Evolutionary conservation across 2,797 vertebrate species (phyloP).

Genomic region (Fringilla coelebs): DNA sequence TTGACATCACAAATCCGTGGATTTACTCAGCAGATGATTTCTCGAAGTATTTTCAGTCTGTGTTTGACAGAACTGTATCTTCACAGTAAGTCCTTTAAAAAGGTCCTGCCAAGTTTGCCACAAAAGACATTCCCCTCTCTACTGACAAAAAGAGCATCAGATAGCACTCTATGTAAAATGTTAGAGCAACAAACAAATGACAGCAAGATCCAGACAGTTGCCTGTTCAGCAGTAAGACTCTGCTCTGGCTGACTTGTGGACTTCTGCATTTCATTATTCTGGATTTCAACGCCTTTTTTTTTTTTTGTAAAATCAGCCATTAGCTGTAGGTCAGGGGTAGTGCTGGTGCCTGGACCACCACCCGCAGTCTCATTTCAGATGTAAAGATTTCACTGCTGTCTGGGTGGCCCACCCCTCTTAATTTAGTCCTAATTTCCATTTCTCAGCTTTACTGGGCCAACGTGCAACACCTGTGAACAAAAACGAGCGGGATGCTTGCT

Average conservation of each 20-base stretch:
- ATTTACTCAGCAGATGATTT: neutral
- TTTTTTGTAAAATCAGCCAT: neutral
- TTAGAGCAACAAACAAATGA: neutral
- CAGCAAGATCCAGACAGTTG: neutral
- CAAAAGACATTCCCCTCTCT: neutral
- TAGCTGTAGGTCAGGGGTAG: neutral
- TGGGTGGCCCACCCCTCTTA: neutral
- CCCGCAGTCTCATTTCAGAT: neutral
- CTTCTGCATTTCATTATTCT: neutral
- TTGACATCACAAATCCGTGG: neutral
- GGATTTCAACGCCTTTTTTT: neutral
- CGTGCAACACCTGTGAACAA: fast-evolving
- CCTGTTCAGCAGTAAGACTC: neutral
- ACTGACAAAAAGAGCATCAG: neutral
- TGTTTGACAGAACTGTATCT: neutral
- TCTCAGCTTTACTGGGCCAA: neutral
- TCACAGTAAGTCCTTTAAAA: neutral
- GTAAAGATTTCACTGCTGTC: neutral
- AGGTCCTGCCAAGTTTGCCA: neutral
- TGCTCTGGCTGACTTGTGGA: neutral
- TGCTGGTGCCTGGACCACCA: neutral
- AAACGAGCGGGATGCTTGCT: neutral
- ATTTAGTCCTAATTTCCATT: neutral
- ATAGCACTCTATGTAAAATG: neutral
- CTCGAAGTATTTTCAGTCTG: neutral